Conservation (phyloP, 2,888 invertebrate genomes). For the Urechis unicinctus region DNA sequence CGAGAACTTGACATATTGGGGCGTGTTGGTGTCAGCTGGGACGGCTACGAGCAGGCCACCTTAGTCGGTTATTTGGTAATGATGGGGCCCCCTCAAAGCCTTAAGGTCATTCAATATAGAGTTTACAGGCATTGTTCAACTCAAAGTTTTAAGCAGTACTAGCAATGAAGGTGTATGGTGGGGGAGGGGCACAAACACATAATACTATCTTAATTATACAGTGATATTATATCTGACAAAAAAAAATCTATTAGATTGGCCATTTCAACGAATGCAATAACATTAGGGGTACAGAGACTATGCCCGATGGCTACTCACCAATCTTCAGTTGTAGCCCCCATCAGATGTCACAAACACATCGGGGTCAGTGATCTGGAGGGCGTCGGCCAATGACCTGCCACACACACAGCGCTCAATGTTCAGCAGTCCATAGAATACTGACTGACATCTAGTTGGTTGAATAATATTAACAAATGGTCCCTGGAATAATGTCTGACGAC, state of each 20-base stretch:
- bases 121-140: too few relatives aligned
- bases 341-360: slow-evolving; percentile 47
- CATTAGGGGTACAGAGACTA: background rate
- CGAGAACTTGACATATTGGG: slow-evolving; percentile 41
- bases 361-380: slow-evolving; percentile 39
- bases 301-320: slow-evolving; percentile 15
- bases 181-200: too few relatives aligned
- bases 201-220: too few relatives aligned
- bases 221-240: too few relatives aligned
- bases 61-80: slow-evolving; percentile 45
- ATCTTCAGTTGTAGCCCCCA: slow-evolving; percentile 47
- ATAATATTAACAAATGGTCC: too few relatives aligned
- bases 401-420: slow-evolving; percentile 34
- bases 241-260: too few relatives aligned
- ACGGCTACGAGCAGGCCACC: slow-evolving; percentile 47
- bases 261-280: background rate
- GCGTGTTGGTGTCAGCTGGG: slow-evolving; percentile 20
- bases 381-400: slow-evolving; percentile 43
- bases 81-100: slow-evolving; percentile 45
- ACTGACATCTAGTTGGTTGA: background rate
- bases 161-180: too few relatives aligned
- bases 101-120: slow-evolving; percentile 20
- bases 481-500: too few relatives aligned
- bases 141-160: too few relatives aligned
- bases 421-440: background rate